phyloP scores from a whole-genome alignment of 2,888 invertebrate genomes.

The Lasioglossum lativentre region DNA sequence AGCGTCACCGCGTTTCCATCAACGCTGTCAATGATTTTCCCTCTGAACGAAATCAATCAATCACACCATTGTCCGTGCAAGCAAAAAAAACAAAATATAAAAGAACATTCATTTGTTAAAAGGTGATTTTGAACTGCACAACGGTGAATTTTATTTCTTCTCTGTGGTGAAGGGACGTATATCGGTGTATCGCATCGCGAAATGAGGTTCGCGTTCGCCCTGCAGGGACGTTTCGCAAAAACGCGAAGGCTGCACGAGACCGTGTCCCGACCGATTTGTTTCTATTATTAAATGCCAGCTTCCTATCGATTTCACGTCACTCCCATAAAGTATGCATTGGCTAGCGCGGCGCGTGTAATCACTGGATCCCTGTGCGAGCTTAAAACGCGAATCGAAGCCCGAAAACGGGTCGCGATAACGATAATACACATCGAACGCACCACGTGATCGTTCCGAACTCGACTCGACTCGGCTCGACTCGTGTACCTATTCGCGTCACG shows the following conservation, averaged over 20 bases:
- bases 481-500: neutral
- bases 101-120: neutral
- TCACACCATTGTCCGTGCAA: neutral
- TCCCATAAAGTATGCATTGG: slow-evolving; percentile 28
- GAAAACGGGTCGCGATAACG: slow-evolving; percentile 19
- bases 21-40: neutral
- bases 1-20: neutral
- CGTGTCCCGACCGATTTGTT: slow-evolving; percentile 40
- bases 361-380: slow-evolving; percentile 12
- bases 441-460: slow-evolving; percentile 10
- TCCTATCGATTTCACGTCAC: slow-evolving; percentile 57
- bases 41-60: neutral
- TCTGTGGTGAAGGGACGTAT: too few relatives aligned
- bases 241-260: neutral
- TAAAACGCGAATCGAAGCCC: neutral
- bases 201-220: neutral
- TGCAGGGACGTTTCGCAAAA: neutral
- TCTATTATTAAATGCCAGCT: slow-evolving; percentile 58
- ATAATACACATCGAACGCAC: neutral
- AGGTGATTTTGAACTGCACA: neutral
- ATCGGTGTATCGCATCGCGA: neutral
- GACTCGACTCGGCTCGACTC: neutral
- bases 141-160: neutral
- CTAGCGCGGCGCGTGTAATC: slow-evolving; percentile 8
- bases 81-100: neutral